Evolutionary conservation across 1,140 invertebrate species (phyloP).

Genomic region (Leguminivora glycinivorella): DNA sequence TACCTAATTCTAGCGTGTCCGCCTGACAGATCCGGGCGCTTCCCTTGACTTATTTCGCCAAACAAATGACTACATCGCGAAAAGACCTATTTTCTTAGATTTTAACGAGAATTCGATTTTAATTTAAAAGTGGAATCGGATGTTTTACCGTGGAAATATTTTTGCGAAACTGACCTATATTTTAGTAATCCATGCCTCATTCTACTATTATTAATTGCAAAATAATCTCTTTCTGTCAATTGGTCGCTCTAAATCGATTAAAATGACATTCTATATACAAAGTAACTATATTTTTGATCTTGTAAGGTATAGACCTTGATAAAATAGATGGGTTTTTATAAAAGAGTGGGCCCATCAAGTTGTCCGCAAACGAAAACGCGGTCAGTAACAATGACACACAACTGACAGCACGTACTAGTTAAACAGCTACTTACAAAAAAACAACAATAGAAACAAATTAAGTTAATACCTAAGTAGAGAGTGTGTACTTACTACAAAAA

Average conservation of each 20-base stretch:
- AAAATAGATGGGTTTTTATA: too few species aligned
- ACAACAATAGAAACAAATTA: neutral
- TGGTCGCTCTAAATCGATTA: too few species aligned
- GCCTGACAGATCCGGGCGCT: constrained; percentile 20
- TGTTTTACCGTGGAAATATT: constrained; percentile 12
- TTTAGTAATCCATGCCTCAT: neutral
- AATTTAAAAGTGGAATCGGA: constrained; percentile 15
- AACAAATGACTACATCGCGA: constrained; percentile 16
- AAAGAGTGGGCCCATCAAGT: too few species aligned
- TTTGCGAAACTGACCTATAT: neutral
- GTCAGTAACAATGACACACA: neutral
- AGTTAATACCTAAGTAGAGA: neutral
- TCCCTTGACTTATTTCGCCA: constrained; percentile 28
- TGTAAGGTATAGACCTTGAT: too few species aligned
- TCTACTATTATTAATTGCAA: neutral
- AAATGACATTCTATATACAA: neutral
- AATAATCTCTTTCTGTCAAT: neutral
- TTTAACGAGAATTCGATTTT: constrained; percentile 22
- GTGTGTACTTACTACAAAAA: neutral
- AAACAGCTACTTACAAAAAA: neutral
- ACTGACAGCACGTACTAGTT: neutral
- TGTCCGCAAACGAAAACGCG: neutral
- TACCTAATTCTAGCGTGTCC: constrained; percentile 41
- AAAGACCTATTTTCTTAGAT: neutral
- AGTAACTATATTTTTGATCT: neutral